These are phyloP conservation scores for Callopanchax toddi DNA, from an alignment of 2,113 vertebrate genomes.

Conservation along the genomic window DNA sequence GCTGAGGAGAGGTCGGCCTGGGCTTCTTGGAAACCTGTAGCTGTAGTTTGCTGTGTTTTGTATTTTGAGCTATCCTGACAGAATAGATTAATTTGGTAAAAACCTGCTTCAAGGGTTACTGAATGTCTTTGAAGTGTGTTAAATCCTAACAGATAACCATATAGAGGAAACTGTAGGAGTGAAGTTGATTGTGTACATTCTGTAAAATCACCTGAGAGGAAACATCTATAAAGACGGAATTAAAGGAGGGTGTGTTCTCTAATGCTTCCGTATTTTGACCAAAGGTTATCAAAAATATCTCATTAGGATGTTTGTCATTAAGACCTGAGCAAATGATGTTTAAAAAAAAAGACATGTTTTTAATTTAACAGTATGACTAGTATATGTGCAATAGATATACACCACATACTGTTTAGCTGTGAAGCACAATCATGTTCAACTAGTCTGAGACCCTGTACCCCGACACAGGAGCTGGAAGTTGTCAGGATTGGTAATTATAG, in stretches of 20 bases:
- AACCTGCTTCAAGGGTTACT: no score
- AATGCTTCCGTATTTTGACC: no score
- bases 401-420: neutral
- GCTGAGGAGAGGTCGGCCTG: no score
- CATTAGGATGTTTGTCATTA: neutral
- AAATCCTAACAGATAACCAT: no score
- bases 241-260: no score
- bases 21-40: no score
- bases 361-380: neutral
- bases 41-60: neutral
- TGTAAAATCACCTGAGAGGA: no score
- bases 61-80: neutral
- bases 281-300: neutral
- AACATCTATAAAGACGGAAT: no score
- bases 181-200: no score
- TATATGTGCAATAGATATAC: neutral
- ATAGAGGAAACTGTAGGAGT: no score
- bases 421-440: constrained; percentile 1
- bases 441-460: constrained; percentile 47
- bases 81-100: no score
- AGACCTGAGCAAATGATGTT: neutral
- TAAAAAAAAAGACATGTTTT: neutral
- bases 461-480: constrained; percentile 51
- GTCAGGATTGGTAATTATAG: constrained; percentile 72
- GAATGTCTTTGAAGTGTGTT: no score